phyloP scores from a whole-genome alignment of 2,113 vertebrate species.

The Sitta europaea region DNA sequence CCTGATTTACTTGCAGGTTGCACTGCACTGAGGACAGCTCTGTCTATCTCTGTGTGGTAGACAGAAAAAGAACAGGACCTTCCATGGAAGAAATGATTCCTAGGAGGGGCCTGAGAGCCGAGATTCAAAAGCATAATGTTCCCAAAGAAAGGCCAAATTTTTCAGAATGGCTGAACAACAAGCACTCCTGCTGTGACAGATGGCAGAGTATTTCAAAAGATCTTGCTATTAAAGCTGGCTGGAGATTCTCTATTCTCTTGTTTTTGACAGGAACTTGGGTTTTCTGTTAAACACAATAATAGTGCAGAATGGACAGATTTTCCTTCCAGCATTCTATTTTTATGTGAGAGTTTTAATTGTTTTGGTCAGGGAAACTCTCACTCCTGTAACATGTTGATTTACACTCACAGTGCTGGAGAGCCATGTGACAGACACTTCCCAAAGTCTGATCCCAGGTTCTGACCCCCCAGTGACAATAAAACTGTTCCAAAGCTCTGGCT shows the following conservation, averaged over 20 bases:
- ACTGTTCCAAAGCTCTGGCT: background rate
- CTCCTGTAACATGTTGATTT: background rate
- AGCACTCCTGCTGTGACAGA: conserved; percentile 57
- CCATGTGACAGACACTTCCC: background rate
- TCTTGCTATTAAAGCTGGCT: conserved; percentile 43
- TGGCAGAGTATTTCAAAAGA: conserved; percentile 53
- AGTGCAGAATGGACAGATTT: background rate
- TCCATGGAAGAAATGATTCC: background rate
- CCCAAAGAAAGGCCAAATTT: conserved; percentile 24
- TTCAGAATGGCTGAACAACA: conserved; percentile 32
- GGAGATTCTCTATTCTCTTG: conserved; percentile 31
- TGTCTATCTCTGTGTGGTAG: background rate
- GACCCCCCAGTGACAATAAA: background rate
- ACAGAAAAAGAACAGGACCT: background rate
- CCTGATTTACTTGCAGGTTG: background rate
- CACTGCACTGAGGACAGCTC: background rate
- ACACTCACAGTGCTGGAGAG: background rate
- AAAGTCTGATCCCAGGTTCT: background rate
- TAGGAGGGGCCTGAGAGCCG: background rate
- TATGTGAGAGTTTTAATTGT: background rate
- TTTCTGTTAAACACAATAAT: conserved; percentile 27
- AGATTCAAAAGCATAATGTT: conserved; percentile 14
- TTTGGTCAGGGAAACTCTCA: background rate
- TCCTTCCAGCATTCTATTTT: conserved; percentile 34
- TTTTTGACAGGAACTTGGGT: conserved; percentile 45